Evolutionary conservation across 2,888 invertebrate species (phyloP).

Genomic region (Phoronis australis): DNA sequence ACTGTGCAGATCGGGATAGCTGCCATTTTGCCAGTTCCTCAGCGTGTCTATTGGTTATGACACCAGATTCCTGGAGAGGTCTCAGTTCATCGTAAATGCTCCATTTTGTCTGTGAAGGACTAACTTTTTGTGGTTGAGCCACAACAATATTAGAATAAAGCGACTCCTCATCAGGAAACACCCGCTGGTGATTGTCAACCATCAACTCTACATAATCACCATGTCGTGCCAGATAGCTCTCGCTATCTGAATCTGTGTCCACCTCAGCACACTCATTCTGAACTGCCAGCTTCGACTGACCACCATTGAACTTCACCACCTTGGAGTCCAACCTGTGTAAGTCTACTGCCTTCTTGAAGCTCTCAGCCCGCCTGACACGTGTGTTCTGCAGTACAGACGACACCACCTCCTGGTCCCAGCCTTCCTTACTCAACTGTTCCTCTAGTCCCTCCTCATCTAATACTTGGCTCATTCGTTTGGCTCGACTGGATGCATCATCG

Average conservation of each 20-base stretch:
- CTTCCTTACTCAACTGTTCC: neutral
- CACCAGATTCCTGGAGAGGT: no score
- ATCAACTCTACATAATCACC: constrained; percentile 3
- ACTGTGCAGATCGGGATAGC: no score
- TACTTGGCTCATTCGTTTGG: neutral
- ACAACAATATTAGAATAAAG: neutral
- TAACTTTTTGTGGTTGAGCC: no score
- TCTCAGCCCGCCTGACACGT: constrained; percentile 21
- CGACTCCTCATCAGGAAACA: no score
- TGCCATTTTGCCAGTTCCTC: no score
- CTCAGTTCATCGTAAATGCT: no score
- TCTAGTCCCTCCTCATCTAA: neutral
- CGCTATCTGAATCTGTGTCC: neutral
- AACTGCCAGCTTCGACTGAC: neutral
- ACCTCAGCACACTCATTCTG: no score
- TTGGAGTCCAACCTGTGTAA: constrained; percentile 27
- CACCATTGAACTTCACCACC: neutral
- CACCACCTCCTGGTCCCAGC: no score
- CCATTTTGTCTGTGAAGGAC: no score
- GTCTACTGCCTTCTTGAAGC: constrained; percentile 33
- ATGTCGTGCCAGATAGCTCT: neutral
- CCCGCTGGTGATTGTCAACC: no score
- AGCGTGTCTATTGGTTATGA: no score
- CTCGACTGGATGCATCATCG: neutral
- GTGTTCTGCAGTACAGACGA: no score